Base-by-base conservation (phyloP, 2,113 vertebrate species). In the Serilophus lunatus region DNA sequence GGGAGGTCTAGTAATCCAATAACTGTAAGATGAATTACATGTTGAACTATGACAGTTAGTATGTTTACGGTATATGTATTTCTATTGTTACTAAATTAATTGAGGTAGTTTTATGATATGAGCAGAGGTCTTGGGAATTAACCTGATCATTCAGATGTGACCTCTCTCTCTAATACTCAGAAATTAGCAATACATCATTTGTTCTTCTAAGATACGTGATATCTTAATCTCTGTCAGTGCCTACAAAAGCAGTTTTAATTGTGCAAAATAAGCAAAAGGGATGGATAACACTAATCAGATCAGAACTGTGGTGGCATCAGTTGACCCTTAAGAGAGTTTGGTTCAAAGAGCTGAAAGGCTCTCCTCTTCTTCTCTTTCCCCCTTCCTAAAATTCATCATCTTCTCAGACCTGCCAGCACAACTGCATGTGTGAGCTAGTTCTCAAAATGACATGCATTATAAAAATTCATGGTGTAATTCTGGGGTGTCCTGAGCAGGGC, bases 141-240 rank as follows among this genome's bases (percentile, higher is more conserved):
- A 88, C 82, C 79, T 78, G 54, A 35, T 93, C 51, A 50, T 94
- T 95, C 79, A 85, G 76, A 95, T 81, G 50, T 83, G 79, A 90
- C 78, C 72, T 64, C 64, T 72, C 50, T 82, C 68, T 88, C 15
- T 82, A 70, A 68, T 42, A 36, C 51, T 82, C 40, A 81, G 80
- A 95, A 88, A 93, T 92, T 57, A 96, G 65, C 82, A 91, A 71
- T 81, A 81, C 28, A 84, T 93, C 36, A 88, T 81, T 92, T 81
- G 36, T 90, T 92, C 82, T 90, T 88, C 63, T 71, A 83, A 83
- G 69, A 65, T 83, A 60, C 79, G 31, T 59, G 35, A 40, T 84
- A 61, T 84, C 61, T 86, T 94, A n/a, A 77, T 74, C 88, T 94
- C 86, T 92, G 51, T 45, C 65, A 53, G 28, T 60, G 45, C 72